These are phyloP conservation scores for Agonopterix heracliana DNA, from an alignment of 2,888 invertebrate genomes.

Conservation along the genomic window DNA sequence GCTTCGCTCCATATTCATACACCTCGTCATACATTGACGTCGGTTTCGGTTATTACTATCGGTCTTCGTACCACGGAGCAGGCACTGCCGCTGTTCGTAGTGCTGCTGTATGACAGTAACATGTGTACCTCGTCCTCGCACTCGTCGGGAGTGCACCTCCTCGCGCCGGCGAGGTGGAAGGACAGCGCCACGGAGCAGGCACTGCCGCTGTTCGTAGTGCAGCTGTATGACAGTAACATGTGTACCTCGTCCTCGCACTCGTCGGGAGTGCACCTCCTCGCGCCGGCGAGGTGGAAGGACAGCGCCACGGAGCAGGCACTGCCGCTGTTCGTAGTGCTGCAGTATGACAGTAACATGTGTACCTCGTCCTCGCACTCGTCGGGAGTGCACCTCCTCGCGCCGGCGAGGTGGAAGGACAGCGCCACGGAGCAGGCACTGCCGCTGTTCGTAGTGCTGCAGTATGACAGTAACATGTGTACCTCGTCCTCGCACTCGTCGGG, in stretches of 20 bases:
- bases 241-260: conserved; percentile 64
- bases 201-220: conserved; percentile 54
- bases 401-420: conserved; percentile 65
- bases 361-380: conserved; percentile 68
- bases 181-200: conserved; percentile 61
- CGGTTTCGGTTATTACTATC: too few relatives aligned
- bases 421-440: conserved; percentile 64
- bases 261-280: conserved; percentile 64
- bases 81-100: too few relatives aligned
- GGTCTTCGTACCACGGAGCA: too few relatives aligned
- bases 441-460: conserved; percentile 50
- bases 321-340: conserved; percentile 54
- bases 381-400: conserved; percentile 64
- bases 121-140: conserved; percentile 56
- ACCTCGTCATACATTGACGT: too few relatives aligned
- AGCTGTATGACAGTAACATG: conserved; percentile 24
- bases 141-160: conserved; percentile 67
- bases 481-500: conserved; percentile 71
- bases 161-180: conserved; percentile 67
- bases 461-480: conserved; percentile 19
- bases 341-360: neutral
- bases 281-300: conserved; percentile 67
- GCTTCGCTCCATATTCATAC: too few relatives aligned
- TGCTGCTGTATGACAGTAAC: too few relatives aligned
- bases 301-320: conserved; percentile 63